Percentiles rank a stretch among this genome's conserved stretches.
Evolutionary conservation across 2,113 vertebrate species (phyloP).

Genomic region (Sardina pilchardus): DNA sequence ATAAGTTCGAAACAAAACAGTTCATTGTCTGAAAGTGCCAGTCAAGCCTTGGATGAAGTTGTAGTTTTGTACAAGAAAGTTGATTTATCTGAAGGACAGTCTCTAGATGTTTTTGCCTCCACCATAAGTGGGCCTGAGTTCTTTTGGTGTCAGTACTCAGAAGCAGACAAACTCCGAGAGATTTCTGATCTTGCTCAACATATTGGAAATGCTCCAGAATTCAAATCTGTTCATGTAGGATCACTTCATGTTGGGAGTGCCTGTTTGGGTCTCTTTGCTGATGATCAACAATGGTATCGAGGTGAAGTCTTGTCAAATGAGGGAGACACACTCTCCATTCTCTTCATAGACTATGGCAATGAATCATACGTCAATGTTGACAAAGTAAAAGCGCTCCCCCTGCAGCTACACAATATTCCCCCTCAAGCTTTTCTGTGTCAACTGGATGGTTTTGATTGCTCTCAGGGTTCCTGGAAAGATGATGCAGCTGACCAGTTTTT

Average conservation of each 20-base stretch:
- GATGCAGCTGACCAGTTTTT: slow-evolving; percentile 74
- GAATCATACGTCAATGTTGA: slow-evolving; percentile 63
- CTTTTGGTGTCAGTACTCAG: slow-evolving; percentile 84
- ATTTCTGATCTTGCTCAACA: slow-evolving; percentile 71
- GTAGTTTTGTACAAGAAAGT: slow-evolving; percentile 50
- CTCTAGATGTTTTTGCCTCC: slow-evolving; percentile 71
- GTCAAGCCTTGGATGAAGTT: not conserved
- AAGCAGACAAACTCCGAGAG: slow-evolving; percentile 66
- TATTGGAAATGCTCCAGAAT: slow-evolving; percentile 51
- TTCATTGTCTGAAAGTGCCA: not conserved
- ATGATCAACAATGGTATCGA: slow-evolving; percentile 81
- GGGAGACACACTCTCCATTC: slow-evolving; percentile 60
- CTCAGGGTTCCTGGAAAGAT: slow-evolving; percentile 73
- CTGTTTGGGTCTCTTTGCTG: slow-evolving; percentile 78
- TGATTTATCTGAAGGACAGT: slow-evolving; percentile 70
- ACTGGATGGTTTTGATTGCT: slow-evolving; percentile 77
- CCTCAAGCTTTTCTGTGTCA: slow-evolving; percentile 85
- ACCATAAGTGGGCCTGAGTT: slow-evolving; percentile 71
- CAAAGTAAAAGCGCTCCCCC: slow-evolving; percentile 71
- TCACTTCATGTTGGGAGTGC: slow-evolving; percentile 65
- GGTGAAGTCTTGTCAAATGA: slow-evolving; percentile 70
- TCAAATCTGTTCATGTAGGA: slow-evolving; percentile 12
- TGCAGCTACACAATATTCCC: slow-evolving; percentile 65
- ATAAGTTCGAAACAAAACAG: not conserved
- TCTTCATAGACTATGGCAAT: slow-evolving; percentile 88